Conservation (phyloP, 1,140 invertebrate genomes). For the Xylocopa sonorina region DNA sequence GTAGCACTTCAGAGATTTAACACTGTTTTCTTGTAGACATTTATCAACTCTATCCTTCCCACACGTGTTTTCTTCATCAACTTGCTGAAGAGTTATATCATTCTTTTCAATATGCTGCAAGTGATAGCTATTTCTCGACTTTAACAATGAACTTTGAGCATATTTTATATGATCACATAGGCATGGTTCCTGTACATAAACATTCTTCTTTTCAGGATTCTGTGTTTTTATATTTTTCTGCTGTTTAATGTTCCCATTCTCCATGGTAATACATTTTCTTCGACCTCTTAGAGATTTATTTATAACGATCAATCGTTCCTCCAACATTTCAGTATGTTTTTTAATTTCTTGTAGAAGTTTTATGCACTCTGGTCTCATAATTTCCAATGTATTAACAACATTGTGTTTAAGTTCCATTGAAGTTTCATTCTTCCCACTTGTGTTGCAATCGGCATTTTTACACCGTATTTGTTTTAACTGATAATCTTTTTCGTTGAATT, state of each 20-base stretch:
- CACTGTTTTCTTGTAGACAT: neutral
- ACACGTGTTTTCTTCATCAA: neutral
- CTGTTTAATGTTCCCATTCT: neutral
- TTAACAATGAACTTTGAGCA: neutral
- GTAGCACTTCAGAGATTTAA: neutral
- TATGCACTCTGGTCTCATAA: conserved; percentile 2
- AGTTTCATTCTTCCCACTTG: neutral
- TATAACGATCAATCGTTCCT: conserved; percentile 27
- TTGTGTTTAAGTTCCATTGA: neutral
- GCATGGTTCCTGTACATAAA: conserved; percentile 21
- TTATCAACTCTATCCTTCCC: neutral
- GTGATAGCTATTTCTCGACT: neutral
- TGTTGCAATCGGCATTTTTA: neutral
- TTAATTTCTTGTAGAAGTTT: conserved; percentile 47
- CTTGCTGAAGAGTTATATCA: neutral
- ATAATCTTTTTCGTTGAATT: neutral
- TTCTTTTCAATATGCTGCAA: neutral
- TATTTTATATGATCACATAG: neutral
- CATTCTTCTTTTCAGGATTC: conserved; percentile 36
- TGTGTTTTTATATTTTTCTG: conserved; percentile 23
- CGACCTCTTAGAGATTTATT: conserved; percentile 17
- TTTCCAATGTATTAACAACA: neutral
- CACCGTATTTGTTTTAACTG: neutral
- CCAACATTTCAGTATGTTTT: conserved; percentile 23
- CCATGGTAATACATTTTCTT: neutral